These are phyloP conservation scores for Crematogaster levior DNA, from an alignment of 2,888 invertebrate species.

Conservation along the genomic window DNA sequence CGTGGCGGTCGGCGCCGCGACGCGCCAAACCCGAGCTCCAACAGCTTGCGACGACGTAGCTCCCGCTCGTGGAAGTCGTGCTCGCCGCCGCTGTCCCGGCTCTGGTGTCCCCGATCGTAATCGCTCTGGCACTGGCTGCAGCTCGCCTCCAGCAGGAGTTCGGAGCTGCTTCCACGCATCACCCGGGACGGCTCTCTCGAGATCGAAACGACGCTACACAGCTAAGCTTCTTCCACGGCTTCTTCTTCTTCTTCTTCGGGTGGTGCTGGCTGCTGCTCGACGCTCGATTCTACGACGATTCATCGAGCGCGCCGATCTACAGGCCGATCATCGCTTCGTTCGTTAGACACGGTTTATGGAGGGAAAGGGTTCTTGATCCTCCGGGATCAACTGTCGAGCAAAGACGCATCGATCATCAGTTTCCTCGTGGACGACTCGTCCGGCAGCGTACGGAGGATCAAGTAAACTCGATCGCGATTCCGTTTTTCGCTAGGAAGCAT, in stretches of 20 bases:
- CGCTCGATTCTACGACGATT: conserved; percentile 62
- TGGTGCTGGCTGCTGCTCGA: conserved; percentile 66
- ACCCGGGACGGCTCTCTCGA: conserved; percentile 67
- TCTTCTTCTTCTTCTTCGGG: conserved; percentile 34
- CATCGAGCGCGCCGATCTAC: conserved; percentile 65
- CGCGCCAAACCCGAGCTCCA: conserved; percentile 84
- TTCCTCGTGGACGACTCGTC: conserved; percentile 14
- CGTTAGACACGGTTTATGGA: neutral
- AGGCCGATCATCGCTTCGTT: conserved; percentile 38
- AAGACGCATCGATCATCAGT: conserved; percentile 13
- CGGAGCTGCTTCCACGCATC: conserved; percentile 92
- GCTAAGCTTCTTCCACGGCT: conserved; percentile 54
- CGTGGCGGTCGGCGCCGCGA: conserved; percentile 85
- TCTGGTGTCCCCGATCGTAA: conserved; percentile 82
- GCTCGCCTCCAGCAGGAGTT: conserved; percentile 92
- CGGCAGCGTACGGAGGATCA: conserved; percentile 4
- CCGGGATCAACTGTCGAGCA: conserved; percentile 38
- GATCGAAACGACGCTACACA: conserved; percentile 58
- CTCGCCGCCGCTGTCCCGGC: conserved; percentile 78
- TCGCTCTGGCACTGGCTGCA: conserved; percentile 88
- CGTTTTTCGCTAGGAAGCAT: conserved; percentile 35
- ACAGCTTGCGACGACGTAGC: conserved; percentile 84
- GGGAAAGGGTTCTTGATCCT: conserved; percentile 12
- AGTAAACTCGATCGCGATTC: conserved; percentile 17
- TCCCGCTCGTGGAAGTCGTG: conserved; percentile 82